Evolutionary conservation across 92 coral and sea anemone species (phyloP), one percentile per base, ranked within the genome.

Genomic region (Epizoanthus scotinus): DNA sequence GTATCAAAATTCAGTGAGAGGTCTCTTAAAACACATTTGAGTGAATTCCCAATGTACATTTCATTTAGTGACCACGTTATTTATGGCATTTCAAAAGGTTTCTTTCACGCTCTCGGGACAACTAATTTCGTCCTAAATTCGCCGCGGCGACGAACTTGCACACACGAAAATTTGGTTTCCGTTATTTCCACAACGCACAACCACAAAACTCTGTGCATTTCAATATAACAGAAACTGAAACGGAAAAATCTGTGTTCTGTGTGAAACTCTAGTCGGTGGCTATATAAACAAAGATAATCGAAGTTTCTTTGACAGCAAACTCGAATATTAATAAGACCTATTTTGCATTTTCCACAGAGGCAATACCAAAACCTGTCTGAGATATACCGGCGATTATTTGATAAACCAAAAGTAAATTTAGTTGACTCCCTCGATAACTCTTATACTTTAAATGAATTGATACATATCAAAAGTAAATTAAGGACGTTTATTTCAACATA

Each of bases 401-500:
- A 68, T 87, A 64, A 66, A 66, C 64, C 68, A 64, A 58, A 73
- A 70, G 75, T 78, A 77, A 89, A 82, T 84, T 87, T 87, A 77
- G 74, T 83, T 72, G 61, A 77, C 87, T 86, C 86, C 73, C 82
- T 82, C 82, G 78, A 57, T 58, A 65, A 83, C 54, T 75, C 87
- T 77, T 73, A 19, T 70, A 75, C 82, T 70, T 83, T 85, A 78
- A 86, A 92, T 90, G 87, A 92, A 90, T 90, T 86, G 90, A 92
- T 78, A 87, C 87, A 92, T 57, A 87, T 90, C 84, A 83, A 86
- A 83, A 73, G 84, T 87, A 82, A 84, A 92, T 87, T 65, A 85
- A 69, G 83, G 73, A 91, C 80, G 84, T 85, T 83, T 92, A 90
- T 92, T 92, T 92, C 92, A 72, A 69, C 87, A 90, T 81, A 63